A percentile compares a stretch with the other conserved stretches of the same genome.
These are phyloP conservation scores for Piezodorus guildinii DNA, from an alignment of 1,140 invertebrate species.

Conservation along the genomic window DNA sequence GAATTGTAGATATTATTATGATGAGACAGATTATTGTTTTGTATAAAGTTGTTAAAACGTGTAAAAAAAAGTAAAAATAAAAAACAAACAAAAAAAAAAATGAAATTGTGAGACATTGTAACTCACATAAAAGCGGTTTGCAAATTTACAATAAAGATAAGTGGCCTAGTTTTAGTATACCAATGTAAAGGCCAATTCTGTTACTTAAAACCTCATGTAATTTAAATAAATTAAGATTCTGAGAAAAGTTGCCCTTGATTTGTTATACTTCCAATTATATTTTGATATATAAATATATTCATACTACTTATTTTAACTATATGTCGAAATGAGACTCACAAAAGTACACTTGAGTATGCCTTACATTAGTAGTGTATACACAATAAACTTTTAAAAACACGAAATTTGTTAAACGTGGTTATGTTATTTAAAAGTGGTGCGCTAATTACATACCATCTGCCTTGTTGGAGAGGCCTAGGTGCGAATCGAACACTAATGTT, in stretches of 20 bases:
- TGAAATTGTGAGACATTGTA: neutral
- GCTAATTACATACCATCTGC: neutral
- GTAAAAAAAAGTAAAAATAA: constrained; percentile 9
- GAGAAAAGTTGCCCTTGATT: constrained; percentile 9
- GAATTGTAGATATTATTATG: constrained; percentile 16
- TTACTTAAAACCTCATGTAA: constrained; percentile 9
- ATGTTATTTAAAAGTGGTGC: neutral
- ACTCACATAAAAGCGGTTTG: neutral
- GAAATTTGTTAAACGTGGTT: neutral
- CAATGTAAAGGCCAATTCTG: constrained; percentile 14
- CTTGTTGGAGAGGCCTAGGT: constrained; percentile 9
- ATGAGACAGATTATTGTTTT: constrained; percentile 16
- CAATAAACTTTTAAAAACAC: constrained; percentile 4
- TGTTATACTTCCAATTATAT: constrained; percentile 16
- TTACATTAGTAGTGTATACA: constrained; percentile 13
- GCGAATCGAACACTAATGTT: neutral
- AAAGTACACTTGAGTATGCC: constrained; percentile 8
- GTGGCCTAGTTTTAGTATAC: constrained; percentile 15
- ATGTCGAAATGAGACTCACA: constrained; percentile 6
- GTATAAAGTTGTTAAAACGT: constrained; percentile 17
- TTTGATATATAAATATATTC: constrained; percentile 10
- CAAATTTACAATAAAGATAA: constrained; percentile 6
- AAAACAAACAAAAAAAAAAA: neutral
- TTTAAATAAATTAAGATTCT: constrained; percentile 7
- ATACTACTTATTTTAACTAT: constrained; percentile 13